Base-by-base conservation (phyloP, 2,113 vertebrate genomes). In the Circaetus gallicus region DNA sequence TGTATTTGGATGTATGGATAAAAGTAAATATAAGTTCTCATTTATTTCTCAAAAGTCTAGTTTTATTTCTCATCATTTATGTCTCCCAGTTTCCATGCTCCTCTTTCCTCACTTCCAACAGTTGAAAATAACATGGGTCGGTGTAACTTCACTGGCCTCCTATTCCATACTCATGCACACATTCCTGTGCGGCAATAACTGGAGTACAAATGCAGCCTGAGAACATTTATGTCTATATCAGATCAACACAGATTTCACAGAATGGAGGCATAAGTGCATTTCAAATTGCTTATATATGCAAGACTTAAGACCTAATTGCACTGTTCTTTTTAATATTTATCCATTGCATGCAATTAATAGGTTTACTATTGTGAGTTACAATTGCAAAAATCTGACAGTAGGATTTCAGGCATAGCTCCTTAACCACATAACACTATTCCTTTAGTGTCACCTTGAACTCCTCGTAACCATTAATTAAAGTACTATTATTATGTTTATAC, bases 131-230 rank as follows among this genome's bases (percentile, higher is more conserved):
- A 55, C 92, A 73, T 3, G 13, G 38, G 24, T 25, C 55, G n/a
- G 29, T 13, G 28, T 32, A 49, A 59, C 6, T 40, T 62, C 76
- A 29, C 38, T 21, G 50, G 43, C 63, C 42, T 43, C 77, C 38
- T 42, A 7, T 24, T 56, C 50, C 47, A 8, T 2, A 34, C 43
- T n/a, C 34, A 53, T 0, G 9, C 24, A 47, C 15, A 9, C 3
- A 4, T 18, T 45, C 14, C 67, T 26, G 67, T 13, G 45, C 3
- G 1, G 52, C 52, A 73, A 6, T 5, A 71, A 22, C 40, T 36
- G 24, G 55, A 58, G 59, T 9, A 36, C 49, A 66, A 73, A 78
- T 15, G 19, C 34, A 91, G 40, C 24, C 40, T 3, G 2, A 73
- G 50, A 74, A 62, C 32, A 6, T 38, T 24, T 13, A 28, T 7